These are phyloP conservation scores for Calliphora vicina DNA, from an alignment of 1,140 invertebrate genomes.

Conservation along the genomic window DNA sequence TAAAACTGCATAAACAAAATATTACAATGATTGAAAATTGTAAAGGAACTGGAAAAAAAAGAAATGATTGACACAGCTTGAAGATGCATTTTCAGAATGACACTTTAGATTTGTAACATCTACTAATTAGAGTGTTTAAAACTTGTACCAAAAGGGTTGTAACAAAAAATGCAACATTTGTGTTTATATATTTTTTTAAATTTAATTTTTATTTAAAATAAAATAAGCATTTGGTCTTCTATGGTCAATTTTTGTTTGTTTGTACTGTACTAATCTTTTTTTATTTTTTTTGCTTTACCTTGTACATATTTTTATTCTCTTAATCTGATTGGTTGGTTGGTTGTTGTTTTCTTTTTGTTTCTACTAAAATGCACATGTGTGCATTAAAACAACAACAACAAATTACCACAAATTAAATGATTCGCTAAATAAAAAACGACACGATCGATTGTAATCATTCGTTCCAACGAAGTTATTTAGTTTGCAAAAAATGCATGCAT, in stretches of 20 bases:
- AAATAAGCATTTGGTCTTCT: no score
- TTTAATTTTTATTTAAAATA: no score
- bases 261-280: neutral
- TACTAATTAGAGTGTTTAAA: neutral
- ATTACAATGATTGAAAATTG: neutral
- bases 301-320: neutral
- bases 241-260: no score
- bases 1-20: neutral
- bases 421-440: neutral
- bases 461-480: neutral
- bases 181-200: no score
- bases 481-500: neutral
- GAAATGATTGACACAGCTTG: neutral
- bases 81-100: neutral
- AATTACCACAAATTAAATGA: neutral
- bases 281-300: neutral
- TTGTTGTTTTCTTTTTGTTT: neutral
- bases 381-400: neutral
- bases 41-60: neutral
- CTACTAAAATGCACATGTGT: neutral
- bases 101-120: neutral
- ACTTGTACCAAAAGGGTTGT: neutral
- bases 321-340: neutral
- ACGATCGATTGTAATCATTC: neutral
- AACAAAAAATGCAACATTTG: neutral